phyloP scores from a whole-genome alignment of 2,797 vertebrate genomes.

The Carapus acus region DNA sequence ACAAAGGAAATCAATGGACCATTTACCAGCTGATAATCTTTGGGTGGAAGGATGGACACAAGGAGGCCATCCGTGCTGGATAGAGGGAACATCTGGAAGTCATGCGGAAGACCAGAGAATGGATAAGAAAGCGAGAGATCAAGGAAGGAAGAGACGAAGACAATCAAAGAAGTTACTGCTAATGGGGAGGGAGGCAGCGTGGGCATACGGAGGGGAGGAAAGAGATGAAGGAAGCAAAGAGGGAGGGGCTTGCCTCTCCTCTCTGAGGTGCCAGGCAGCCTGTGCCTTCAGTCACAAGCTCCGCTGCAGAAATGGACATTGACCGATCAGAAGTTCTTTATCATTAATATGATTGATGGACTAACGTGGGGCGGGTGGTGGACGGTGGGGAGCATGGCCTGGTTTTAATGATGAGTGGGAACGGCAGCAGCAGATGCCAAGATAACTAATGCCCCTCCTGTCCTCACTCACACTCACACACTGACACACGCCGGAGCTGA shows the following conservation, averaged over 20 bases:
- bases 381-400: constrained; percentile 18
- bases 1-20: background rate
- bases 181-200: no score
- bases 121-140: background rate
- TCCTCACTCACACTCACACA: background rate
- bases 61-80: background rate
- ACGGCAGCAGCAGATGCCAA: constrained; percentile 17
- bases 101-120: no score
- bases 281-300: background rate
- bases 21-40: background rate
- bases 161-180: no score
- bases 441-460: constrained; percentile 10
- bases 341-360: constrained; percentile 28
- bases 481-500: background rate
- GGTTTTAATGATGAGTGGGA: constrained; percentile 12
- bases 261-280: background rate
- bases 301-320: background rate
- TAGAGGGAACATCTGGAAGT: no score
- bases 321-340: constrained; percentile 13
- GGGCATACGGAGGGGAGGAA: no score
- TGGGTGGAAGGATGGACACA: background rate
- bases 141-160: no score
- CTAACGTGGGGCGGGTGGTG: background rate
- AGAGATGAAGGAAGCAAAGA: background rate
- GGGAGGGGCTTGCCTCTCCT: background rate